phyloP scores from a whole-genome alignment of 2,113 vertebrate species.

The Prinia subflava region DNA sequence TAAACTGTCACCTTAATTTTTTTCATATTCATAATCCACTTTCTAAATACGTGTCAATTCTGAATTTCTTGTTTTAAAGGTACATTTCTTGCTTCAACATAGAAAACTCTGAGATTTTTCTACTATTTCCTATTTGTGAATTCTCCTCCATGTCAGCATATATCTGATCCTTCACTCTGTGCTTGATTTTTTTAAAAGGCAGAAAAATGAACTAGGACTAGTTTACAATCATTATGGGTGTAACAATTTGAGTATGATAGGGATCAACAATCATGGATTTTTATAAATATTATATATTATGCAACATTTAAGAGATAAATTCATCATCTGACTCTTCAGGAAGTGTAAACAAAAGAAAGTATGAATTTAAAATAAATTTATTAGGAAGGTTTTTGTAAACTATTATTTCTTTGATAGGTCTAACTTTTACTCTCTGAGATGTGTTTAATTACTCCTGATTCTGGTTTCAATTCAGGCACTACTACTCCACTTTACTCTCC shows the following conservation, averaged over 20 bases:
- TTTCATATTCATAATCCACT: neutral
- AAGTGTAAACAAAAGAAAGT: neutral
- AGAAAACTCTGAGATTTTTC: neutral
- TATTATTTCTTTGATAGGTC: neutral
- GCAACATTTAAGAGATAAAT: neutral
- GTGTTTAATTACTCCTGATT: neutral
- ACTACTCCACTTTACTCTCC: neutral
- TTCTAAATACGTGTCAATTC: neutral
- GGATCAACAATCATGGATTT: neutral
- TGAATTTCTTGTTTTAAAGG: neutral
- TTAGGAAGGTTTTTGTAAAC: neutral
- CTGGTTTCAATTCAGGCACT: neutral
- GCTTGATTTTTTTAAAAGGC: neutral
- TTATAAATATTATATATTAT: neutral
- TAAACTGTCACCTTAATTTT: neutral
- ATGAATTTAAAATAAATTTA: neutral
- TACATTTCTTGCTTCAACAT: neutral
- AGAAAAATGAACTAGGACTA: neutral
- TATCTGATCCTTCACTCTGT: neutral
- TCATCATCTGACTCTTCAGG: neutral
- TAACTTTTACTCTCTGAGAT: neutral
- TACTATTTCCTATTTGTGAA: neutral
- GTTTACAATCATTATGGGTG: neutral
- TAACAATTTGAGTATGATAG: fast-evolving
- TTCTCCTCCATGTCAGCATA: neutral